Base-by-base conservation (phyloP, 2,797 vertebrate genomes). In the Galago senegalensis region DNA sequence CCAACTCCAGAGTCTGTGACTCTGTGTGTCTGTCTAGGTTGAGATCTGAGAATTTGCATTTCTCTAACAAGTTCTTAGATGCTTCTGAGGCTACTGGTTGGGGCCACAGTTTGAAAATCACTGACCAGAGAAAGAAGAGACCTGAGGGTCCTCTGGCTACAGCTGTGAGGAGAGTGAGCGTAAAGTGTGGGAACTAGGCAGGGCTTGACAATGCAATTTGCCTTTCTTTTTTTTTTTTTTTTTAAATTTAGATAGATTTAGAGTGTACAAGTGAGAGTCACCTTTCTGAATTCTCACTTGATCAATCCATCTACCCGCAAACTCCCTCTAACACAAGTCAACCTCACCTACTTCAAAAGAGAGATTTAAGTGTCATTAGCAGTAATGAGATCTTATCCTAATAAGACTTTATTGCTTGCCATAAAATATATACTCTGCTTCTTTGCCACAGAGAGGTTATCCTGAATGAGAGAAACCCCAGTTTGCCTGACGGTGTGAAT, bases 371-470 rank as follows among this genome's bases (percentile, higher is more conserved):
- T 21, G 77, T 96, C 91, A 95, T 95, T 93, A 94, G 69, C 73
- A 91, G 13, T 95, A 95, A 96, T 94, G 95, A 91, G 88, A 92
- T 93, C 94, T 93, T 84, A 91, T 93, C 95, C 86, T 95, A 97
- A 94, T 91, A 92, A 96, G 90, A 88, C 61, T 97, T 97, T 95
- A 97, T 96, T 96, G 76, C 75, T 90, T 60, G 61, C 75, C 67
- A 85, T 93, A 96, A 97, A 96, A 89, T 87, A 96, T 34, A 87
- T 86, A 89, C 79, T 94, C 75, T 89, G 67, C 58, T 94, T 46
- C 49, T 89, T 77, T 89, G 29, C 61, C 20, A 87, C 76, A 82
- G 89, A 96, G 61, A 70, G n/a, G 53, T 91, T 75, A 82, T 89
- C 90, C 75, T 95, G 76, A 85, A 91, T 93, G 92, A 97, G 79